phyloP scores from a whole-genome alignment of 53 echinoderm and acorn worm genomes.

The Astropecten irregularis region DNA sequence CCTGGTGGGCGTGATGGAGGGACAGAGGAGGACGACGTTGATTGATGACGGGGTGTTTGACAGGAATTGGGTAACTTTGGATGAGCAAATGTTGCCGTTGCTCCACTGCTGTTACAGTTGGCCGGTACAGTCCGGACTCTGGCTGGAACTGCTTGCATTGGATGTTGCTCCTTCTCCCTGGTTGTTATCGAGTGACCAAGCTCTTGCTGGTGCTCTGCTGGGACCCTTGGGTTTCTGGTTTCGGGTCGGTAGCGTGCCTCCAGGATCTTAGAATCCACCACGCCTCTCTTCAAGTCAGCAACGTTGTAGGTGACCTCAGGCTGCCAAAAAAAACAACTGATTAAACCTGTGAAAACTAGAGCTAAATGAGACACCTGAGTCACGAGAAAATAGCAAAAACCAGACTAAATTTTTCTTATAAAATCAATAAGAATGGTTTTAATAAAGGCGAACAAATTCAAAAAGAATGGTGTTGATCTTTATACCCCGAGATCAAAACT shows the following conservation, averaged over 20 bases:
- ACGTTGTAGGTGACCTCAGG: conserved; percentile 57
- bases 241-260: conserved; percentile 69
- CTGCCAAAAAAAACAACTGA: no score
- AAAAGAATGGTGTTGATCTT: no score
- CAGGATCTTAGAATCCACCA: conserved; percentile 60
- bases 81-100: neutral
- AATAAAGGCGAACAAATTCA: neutral
- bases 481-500: no score
- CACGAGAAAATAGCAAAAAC: no score
- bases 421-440: neutral
- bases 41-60: neutral
- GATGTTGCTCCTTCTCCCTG: no score
- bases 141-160: no score
- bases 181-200: no score
- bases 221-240: neutral
- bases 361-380: no score
- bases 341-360: no score
- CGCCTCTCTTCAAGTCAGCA: conserved; percentile 72
- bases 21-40: neutral
- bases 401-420: no score
- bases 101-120: neutral
- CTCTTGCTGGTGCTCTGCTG: neutral
- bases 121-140: no score
- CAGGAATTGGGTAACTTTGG: neutral
- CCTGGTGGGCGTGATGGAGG: neutral